Conservation (phyloP, 1,140 invertebrate genomes). For the Eumaeus atala region DNA sequence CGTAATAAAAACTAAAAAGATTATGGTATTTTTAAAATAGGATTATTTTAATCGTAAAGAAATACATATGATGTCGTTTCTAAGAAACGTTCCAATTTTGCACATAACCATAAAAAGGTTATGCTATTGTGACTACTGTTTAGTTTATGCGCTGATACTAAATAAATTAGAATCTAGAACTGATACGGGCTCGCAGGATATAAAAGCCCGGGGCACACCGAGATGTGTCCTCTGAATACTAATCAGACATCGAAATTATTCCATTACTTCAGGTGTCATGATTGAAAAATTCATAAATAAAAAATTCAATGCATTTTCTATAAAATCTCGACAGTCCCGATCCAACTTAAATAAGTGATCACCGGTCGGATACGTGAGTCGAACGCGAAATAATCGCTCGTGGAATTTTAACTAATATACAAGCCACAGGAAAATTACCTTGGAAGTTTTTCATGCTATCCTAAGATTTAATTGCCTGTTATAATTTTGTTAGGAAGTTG, state of each 20-base stretch:
- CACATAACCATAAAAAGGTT: no score
- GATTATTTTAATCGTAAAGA: no score
- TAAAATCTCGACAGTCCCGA: slow-evolving; percentile 60
- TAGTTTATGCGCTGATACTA: no score
- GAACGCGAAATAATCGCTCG: slow-evolving; percentile 30
- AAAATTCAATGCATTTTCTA: slow-evolving; percentile 62
- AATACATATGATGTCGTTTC: no score
- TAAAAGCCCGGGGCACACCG: slow-evolving; percentile 37
- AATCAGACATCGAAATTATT: slow-evolving; percentile 61
- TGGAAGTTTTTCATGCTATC: no score
- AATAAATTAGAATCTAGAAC: slow-evolving; percentile 19
- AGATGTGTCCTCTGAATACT: slow-evolving; percentile 52
- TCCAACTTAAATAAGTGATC: slow-evolving; percentile 69
- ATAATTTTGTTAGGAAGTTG: no score
- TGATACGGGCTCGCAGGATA: slow-evolving; percentile 35
- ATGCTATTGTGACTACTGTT: no score
- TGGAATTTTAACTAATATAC: background rate
- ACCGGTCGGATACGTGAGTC: slow-evolving; percentile 55
- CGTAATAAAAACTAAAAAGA: no score
- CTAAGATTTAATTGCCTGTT: no score
- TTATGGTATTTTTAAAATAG: no score
- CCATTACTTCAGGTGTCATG: slow-evolving; percentile 45
- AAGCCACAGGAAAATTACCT: no score
- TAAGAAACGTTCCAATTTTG: no score
- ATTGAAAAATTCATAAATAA: slow-evolving; percentile 68